Evolutionary conservation across 2,797 vertebrate genomes (phyloP), one percentile per base, ranked within the genome.

Genomic region (Coregonus ussuriensis): DNA sequence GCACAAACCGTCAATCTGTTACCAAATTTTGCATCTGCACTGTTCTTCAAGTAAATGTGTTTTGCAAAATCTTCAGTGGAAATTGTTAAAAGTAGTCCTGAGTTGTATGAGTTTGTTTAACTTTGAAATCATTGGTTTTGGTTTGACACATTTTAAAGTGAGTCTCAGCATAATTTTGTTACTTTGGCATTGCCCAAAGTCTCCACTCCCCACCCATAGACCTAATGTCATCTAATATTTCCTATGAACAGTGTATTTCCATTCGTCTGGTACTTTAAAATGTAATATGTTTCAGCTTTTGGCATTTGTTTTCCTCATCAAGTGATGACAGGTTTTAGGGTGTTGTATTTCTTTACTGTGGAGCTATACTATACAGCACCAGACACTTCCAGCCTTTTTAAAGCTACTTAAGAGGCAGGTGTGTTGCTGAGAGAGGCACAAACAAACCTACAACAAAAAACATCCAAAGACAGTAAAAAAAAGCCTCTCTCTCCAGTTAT

Each of bases 381-480:
- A 62, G 59, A 13, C 25, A 62, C 21, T 62, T 21, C 11, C 59
- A 62, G 59, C 59, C 59, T 13, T 62, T 62, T 62, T 29, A 29
- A 71, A 71, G 21, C 65, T 35, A 21, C 65, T 67, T 35, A 4
- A 16, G 33, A 33, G 13, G 21, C 9, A 25, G 21, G 21, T 31
- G 14, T 35, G 31, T 25, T 71, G 47, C 70, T 6, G 70, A 71
- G 25, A 71, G 25, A 6, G 65, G 65, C 59, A 67, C 29, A 35
- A 67, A 67, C 2, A 25, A 71, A 14, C 41, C 69, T 14, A 16
- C 14, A 51, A 15, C 25, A 71, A 4, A 25, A 56, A 72, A 56
- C 71, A 54, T 15, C 71, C 52, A 72, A 56, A 35, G 71, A 25
- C 15, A 33, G 71, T 72, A 29, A 56, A 71, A 53, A 31, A 16